Base-by-base conservation (phyloP, 2,888 invertebrate genomes). In the Tenthredo mesomela region DNA sequence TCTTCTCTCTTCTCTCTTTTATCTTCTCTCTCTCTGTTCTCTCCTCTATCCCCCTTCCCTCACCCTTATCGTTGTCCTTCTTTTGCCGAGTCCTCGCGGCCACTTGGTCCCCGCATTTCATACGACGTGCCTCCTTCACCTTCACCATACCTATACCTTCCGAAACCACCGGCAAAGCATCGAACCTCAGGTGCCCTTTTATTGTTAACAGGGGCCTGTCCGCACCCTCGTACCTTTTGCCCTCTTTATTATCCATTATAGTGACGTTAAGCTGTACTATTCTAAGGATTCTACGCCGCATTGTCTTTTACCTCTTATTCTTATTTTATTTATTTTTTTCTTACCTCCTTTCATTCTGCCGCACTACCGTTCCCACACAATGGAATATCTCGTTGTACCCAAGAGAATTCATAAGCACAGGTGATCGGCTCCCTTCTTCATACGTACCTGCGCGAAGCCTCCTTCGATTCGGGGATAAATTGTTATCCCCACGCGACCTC, bases 161-260 rank as follows among this genome's bases (percentile, higher is more conserved):
- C 50, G 33, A 77, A 77, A 77, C 77, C 61, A 37, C 29, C 37
- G 61, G 58, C 58, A 77, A 77, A 50, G 77, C 50, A 29, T 77
- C 50, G 54, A 80, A 40, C 80, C 80, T 80, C 80, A 80, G 80
- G 80, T 80, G 80, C 80, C 61, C 80, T 80, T 80, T 80, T 61
- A 80, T 80, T 80, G 58, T 80, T 80, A 80, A 80, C 58, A 77
- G 77, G 50, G 84, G 87, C 86, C 84, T 33, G 67, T 84, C 85
- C 87, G 50, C 86, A 85, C 84, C 84, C 89, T 89, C 85, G 86
- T 86, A 86, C 90, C 88, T 89, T 85, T 88, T 90, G 88, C 89
- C 90, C 90, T 91, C 91, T 90, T 91, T 91, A 91, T 90, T 91
- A 91, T 90, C 77, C 78, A 84, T 84, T 84, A 84, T 78, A 65